Evolutionary conservation across 2,797 vertebrate species (phyloP).

Genomic region (Gymnoscopelus microlampas): DNA sequence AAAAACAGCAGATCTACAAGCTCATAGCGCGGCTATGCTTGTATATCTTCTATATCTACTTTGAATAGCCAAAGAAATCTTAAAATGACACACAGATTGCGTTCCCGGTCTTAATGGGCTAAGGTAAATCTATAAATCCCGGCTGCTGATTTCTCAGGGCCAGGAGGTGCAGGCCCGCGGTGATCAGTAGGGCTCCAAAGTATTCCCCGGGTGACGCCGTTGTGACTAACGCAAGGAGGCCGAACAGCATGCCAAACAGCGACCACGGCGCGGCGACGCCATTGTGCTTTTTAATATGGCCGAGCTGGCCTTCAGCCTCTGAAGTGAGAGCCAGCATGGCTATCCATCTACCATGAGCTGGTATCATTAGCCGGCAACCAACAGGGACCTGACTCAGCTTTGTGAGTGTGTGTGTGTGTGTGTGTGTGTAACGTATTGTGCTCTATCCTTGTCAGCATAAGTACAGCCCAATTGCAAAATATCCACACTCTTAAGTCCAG

Average conservation of each 20-base stretch:
- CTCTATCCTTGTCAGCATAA: constrained; percentile 34
- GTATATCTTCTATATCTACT: too few relatives aligned
- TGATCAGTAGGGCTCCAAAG: constrained; percentile 78
- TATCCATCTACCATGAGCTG: constrained; percentile 70
- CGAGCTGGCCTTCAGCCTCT: constrained; percentile 72
- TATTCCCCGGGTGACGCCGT: constrained; percentile 75
- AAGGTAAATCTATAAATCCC: constrained; percentile 85
- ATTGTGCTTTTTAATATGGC: constrained; percentile 69
- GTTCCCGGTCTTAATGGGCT: too few relatives aligned
- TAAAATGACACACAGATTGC: too few relatives aligned
- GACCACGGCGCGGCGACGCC: constrained; percentile 35
- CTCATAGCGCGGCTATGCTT: too few relatives aligned
- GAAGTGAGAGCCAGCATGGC: constrained; percentile 53
- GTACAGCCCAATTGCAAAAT: constrained; percentile 11
- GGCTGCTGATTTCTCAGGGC: constrained; percentile 82
- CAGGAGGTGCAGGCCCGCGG: constrained; percentile 66
- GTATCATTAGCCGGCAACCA: constrained; percentile 73
- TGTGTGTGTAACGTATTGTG: constrained; percentile 10
- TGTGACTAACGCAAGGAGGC: constrained; percentile 70
- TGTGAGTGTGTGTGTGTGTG: not conserved
- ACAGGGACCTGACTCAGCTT: constrained; percentile 72
- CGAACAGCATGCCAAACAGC: constrained; percentile 80
- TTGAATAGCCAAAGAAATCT: too few relatives aligned
- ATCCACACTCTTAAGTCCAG: not conserved
- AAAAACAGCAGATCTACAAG: too few relatives aligned